Percentiles rank a stretch among this genome's conserved stretches.
These are phyloP conservation scores for Wasmannia auropunctata DNA, from an alignment of 1,140 invertebrate genomes.

Conservation along the genomic window DNA sequence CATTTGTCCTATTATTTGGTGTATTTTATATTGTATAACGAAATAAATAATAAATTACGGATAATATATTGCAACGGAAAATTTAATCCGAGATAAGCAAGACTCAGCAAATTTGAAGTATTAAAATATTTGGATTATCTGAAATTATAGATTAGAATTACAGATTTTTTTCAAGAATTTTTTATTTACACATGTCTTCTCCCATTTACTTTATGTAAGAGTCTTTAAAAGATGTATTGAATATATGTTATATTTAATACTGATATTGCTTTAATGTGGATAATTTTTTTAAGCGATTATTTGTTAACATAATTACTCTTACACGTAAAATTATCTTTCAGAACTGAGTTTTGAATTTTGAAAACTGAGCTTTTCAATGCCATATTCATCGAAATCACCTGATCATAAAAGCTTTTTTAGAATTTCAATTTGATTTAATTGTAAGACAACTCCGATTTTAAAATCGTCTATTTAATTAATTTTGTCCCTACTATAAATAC, in stretches of 20 bases:
- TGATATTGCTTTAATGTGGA: not conserved
- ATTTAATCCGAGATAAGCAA: not conserved
- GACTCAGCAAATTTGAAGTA: not conserved
- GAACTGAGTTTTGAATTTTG: not conserved
- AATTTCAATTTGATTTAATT: not conserved
- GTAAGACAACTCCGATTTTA: not conserved
- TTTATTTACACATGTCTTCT: not conserved
- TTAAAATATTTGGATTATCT: not conserved
- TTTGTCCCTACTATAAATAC: not conserved
- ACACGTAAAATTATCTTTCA: not conserved
- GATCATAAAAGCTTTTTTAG: not conserved
- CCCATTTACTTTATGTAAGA: not conserved
- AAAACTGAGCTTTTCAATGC: not conserved
- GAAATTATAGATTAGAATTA: not conserved
- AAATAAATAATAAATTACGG: not conserved
- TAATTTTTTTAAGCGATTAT: not conserved
- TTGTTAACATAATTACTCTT: not conserved
- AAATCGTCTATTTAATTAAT: not conserved
- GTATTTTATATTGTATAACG: not conserved
- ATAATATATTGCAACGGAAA: not conserved
- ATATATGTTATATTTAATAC: not conserved
- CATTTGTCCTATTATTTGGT: constrained; percentile 34
- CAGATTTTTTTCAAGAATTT: not conserved
- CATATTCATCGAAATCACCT: not conserved
- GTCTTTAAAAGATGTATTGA: not conserved